phyloP scores from a whole-genome alignment of 1,140 invertebrate genomes.

The Antheraea mylitta region DNA sequence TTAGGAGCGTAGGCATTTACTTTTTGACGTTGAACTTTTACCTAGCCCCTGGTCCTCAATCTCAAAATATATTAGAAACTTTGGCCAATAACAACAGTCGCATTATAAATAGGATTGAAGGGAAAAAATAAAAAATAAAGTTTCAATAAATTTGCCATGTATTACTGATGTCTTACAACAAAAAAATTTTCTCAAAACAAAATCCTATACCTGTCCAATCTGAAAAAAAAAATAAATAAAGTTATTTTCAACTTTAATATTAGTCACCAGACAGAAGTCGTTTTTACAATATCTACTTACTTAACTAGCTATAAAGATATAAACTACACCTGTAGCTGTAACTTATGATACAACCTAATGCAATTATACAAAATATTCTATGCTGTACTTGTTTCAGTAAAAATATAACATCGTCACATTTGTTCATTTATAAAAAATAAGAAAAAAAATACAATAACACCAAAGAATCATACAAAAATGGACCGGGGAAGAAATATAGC shows the following conservation, averaged over 20 bases:
- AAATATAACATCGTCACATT: constrained; percentile 68
- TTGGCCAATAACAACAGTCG: too few species aligned
- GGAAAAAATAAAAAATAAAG: background rate
- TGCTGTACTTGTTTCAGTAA: constrained; percentile 63
- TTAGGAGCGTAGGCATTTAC: too few species aligned
- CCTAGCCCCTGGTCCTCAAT: too few species aligned
- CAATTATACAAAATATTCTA: constrained; percentile 75
- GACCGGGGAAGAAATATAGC: background rate
- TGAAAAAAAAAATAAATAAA: constrained; percentile 65
- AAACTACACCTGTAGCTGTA: constrained; percentile 48
- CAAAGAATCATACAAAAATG: constrained; percentile 21
- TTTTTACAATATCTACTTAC: constrained; percentile 49
- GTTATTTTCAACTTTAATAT: constrained; percentile 44
- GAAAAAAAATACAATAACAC: constrained; percentile 32
- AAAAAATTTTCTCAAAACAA: constrained; percentile 51
- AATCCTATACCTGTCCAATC: constrained; percentile 44
- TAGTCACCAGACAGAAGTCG: constrained; percentile 52
- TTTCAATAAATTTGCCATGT: constrained; percentile 52
- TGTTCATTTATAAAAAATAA: constrained; percentile 62
- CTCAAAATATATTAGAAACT: too few species aligned
- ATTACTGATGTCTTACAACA: constrained; percentile 54
- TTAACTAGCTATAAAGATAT: constrained; percentile 34
- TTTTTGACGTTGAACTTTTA: too few species aligned
- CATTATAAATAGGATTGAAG: background rate
- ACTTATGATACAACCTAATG: constrained; percentile 71